phyloP scores from a whole-genome alignment of 2,888 invertebrate genomes.

The Cephus pulcher region DNA sequence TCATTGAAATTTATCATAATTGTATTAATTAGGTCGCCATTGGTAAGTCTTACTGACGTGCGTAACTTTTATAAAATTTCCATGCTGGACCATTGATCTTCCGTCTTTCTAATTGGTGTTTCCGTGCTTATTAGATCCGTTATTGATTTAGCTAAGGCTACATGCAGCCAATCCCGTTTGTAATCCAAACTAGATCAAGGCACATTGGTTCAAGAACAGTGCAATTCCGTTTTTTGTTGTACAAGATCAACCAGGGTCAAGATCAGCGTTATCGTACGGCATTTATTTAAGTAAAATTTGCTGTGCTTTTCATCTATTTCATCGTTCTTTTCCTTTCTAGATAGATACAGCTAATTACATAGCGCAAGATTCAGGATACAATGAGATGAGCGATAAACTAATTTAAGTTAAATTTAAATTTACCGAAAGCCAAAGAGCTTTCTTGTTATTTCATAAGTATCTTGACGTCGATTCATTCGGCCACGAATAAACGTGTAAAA shows the following conservation, averaged over 20 bases:
- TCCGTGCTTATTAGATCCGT: neutral
- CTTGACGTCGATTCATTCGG: neutral
- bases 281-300: neutral
- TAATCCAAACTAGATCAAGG: neutral
- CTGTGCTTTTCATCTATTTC: neutral
- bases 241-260: neutral
- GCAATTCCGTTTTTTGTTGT: neutral
- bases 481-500: neutral
- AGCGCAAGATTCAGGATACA: neutral
- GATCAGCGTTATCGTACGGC: conserved; percentile 1
- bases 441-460: neutral
- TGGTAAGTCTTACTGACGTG: neutral
- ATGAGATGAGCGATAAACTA: neutral
- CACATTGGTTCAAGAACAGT: neutral
- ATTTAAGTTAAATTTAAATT: neutral
- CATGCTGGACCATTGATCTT: neutral
- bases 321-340: neutral
- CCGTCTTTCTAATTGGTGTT: neutral
- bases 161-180: neutral
- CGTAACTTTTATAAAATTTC: neutral
- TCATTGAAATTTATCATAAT: neutral
- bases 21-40: neutral
- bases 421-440: neutral
- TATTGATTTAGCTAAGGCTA: neutral
- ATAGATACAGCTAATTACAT: neutral